phyloP scores from a whole-genome alignment of 2,888 invertebrate genomes.

The Pandemis corylana region DNA sequence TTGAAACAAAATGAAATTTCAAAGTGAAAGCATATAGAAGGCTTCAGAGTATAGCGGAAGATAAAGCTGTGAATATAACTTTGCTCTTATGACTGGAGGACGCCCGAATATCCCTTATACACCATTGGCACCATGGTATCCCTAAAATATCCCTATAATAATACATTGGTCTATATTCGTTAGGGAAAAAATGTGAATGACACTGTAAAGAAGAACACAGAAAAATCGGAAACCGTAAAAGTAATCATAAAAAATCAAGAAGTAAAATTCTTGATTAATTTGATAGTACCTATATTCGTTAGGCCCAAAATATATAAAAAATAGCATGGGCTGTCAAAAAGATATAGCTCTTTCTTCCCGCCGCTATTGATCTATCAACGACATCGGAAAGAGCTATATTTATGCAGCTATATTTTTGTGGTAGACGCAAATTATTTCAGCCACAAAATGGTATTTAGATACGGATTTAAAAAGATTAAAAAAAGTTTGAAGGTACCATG shows the following conservation, averaged over 20 bases:
- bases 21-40: constrained; percentile 59
- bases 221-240: too few species aligned
- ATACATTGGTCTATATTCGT: background rate
- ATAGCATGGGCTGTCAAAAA: background rate
- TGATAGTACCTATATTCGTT: background rate
- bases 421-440: background rate
- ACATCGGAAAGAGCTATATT: background rate
- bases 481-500: constrained; percentile 45
- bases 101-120: constrained; percentile 53
- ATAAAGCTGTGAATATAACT: constrained; percentile 62
- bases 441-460: too few species aligned
- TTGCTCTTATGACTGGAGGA: constrained; percentile 74
- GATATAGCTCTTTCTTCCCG: background rate
- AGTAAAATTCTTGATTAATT: too few species aligned
- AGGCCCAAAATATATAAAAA: background rate
- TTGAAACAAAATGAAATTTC: constrained; percentile 31
- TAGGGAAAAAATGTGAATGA: too few species aligned
- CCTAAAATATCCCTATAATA: background rate
- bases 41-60: constrained; percentile 61
- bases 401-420: background rate
- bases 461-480: background rate
- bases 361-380: too few species aligned
- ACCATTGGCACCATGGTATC: constrained; percentile 35
- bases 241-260: too few species aligned
- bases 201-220: too few species aligned